Percentiles rank a stretch among this genome's conserved stretches.
Conservation (phyloP, 2,797 vertebrate genomes). For the Argyrosomus regius region DNA sequence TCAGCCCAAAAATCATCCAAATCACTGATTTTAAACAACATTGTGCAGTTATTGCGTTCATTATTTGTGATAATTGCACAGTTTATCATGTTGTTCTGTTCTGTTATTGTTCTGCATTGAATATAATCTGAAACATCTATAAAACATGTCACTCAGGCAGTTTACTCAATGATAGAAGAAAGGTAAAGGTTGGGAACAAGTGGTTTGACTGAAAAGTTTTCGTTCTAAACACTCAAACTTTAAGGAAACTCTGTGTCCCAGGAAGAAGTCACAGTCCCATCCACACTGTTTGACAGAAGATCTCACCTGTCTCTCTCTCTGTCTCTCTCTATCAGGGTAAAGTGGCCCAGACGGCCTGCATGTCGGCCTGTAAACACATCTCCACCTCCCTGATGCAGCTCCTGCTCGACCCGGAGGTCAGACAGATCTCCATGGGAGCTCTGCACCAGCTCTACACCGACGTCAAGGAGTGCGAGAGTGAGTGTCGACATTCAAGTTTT, state of each 20-base stretch:
- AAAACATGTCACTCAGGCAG: too few species aligned
- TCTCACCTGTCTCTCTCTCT: background rate
- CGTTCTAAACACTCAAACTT: background rate
- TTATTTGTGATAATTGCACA: too few species aligned
- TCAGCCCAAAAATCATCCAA: too few species aligned
- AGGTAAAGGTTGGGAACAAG: too few species aligned
- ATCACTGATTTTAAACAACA: too few species aligned
- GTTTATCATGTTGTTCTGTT: too few species aligned
- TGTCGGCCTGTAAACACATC: slow-evolving; percentile 98
- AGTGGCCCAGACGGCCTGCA: slow-evolving; percentile 97
- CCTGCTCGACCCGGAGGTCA: slow-evolving; percentile 92
- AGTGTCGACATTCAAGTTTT: slow-evolving; percentile 63
- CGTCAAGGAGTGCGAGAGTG: slow-evolving; percentile 94
- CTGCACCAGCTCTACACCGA: slow-evolving; percentile 95
- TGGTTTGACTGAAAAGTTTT: background rate
- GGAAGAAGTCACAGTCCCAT: background rate
- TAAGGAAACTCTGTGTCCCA: background rate
- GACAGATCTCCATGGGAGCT: slow-evolving; percentile 94
- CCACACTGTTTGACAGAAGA: background rate
- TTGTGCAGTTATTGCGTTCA: too few species aligned
- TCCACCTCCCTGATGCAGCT: slow-evolving; percentile 95
- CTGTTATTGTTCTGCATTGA: too few species aligned
- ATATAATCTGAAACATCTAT: too few species aligned
- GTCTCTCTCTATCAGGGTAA: slow-evolving; percentile 88
- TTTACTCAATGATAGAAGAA: too few species aligned